Base-by-base conservation (phyloP, 2,797 vertebrate species). In the Phalloptychus januarius region DNA sequence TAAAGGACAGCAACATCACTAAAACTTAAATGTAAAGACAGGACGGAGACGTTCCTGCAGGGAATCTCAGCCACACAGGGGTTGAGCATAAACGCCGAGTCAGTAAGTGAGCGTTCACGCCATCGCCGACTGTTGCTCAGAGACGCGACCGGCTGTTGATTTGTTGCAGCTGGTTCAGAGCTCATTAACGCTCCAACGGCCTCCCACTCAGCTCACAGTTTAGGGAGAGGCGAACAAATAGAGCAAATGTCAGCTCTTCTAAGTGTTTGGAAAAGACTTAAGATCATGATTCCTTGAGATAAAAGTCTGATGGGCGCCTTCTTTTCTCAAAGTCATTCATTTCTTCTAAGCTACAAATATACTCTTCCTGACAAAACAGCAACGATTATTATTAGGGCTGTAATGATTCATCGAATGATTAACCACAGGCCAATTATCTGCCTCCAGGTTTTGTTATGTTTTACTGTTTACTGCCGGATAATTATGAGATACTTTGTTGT, bases 31-130 rank as follows among this genome's bases (percentile, higher is more conserved):
- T 65, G 3, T 42, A 85, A 85, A 80, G 78, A 83, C 63, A 74
- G 46, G 86, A 86, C 63, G 77, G 77, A 89, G 87, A 80, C 82
- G 79, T 87, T 80, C 75, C 76, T 90, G 78, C 74, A 75, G 78
- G 79, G 76, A 82, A 79, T 87, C 86, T 88, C 87, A 87, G 76
- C 86, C 83, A 45, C 46, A 88, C 86, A 93, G 85, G 79, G n/a
- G 69, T 83, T 87, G 79, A 61, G 84, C 79, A 86, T 74, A 54
- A 82, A 92, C 52, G 81, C 67, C 84, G 85, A 89, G 92, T 90
- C 91, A 94, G 87, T 74, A 86, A 92, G 77, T 67, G 86, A 83
- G 90, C 91, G 88, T 88, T 87, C 86, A 88, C 93, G 92, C 90
- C 83, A 91, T 90, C 87, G 74, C 89, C 80, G 86, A 86, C 5